Evolutionary conservation across 2,797 vertebrate genomes (phyloP).

Genomic region (Neosilurus hyrtlii): DNA sequence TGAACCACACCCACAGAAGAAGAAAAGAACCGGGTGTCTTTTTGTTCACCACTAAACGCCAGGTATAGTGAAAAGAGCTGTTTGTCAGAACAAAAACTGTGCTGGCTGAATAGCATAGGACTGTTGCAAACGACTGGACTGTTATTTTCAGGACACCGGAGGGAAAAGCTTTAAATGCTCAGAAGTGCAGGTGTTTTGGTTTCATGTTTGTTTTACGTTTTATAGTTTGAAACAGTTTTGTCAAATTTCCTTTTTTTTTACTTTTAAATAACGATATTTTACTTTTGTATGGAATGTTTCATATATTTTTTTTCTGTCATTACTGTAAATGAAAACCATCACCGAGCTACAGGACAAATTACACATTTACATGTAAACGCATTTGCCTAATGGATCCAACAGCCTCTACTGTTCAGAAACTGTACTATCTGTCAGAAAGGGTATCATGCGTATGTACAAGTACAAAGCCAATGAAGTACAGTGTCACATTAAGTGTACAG

Average conservation of each 20-base stretch:
- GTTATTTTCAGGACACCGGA: conserved; percentile 30
- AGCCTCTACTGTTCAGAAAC: not conserved
- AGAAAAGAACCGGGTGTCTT: conserved; percentile 16
- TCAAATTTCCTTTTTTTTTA: not conserved
- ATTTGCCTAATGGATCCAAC: not conserved
- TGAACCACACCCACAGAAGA: conserved; percentile 51
- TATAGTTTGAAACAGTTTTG: not conserved
- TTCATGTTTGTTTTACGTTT: not conserved
- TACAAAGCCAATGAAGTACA: not conserved
- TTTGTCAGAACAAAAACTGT: conserved; percentile 26
- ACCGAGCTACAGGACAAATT: not conserved
- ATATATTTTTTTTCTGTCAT: not conserved
- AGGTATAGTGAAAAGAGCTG: conserved; percentile 11
- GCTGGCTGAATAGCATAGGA: conserved; percentile 8
- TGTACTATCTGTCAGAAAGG: not conserved
- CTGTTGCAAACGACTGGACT: conserved; percentile 29
- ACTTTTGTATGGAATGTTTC: not conserved
- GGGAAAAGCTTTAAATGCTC: not conserved
- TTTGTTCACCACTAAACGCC: conserved; percentile 21
- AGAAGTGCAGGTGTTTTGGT: not conserved
- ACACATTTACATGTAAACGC: conserved; percentile 3
- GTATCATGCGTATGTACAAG: too few species aligned
- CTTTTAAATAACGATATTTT: not conserved
- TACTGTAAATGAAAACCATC: conserved; percentile 12
- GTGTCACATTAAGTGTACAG: not conserved